phyloP scores from a whole-genome alignment of 2,888 invertebrate genomes.

The Cheilosia vulpina region DNA sequence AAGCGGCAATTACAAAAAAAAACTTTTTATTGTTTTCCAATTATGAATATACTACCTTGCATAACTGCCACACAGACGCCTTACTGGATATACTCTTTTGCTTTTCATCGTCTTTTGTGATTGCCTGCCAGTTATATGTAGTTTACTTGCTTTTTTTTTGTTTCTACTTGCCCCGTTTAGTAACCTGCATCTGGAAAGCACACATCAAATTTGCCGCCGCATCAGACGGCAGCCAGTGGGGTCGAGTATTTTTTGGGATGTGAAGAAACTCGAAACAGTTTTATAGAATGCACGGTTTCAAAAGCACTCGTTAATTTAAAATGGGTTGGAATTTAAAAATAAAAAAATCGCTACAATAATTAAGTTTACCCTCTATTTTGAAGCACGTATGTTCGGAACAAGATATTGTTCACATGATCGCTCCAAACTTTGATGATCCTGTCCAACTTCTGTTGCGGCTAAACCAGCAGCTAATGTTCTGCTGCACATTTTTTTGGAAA shows the following conservation, averaged over 20 bases:
- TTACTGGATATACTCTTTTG: neutral
- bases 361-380: too few species aligned
- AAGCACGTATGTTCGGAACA: too few species aligned
- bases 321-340: too few species aligned
- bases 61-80: conserved; percentile 25
- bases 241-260: neutral
- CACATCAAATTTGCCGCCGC: neutral
- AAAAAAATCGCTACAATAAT: too few species aligned
- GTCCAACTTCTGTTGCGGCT: too few species aligned
- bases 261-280: neutral
- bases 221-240: conserved; percentile 3
- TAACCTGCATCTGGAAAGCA: conserved; percentile 27
- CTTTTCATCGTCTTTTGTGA: conserved; percentile 6
- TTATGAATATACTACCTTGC: conserved; percentile 27
- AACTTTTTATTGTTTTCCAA: conserved; percentile 6
- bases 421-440: too few species aligned
- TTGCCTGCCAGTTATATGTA: conserved; percentile 14
- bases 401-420: too few species aligned
- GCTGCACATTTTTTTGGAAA: too few species aligned
- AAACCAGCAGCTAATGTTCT: too few species aligned
- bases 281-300: too few species aligned
- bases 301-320: too few species aligned
- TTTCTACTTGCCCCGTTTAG: conserved; percentile 31
- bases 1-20: conserved; percentile 8
- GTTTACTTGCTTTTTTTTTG: conserved; percentile 8